These are phyloP conservation scores for Asteroscopus sphinx DNA, from an alignment of 2,888 invertebrate species.

Conservation along the genomic window DNA sequence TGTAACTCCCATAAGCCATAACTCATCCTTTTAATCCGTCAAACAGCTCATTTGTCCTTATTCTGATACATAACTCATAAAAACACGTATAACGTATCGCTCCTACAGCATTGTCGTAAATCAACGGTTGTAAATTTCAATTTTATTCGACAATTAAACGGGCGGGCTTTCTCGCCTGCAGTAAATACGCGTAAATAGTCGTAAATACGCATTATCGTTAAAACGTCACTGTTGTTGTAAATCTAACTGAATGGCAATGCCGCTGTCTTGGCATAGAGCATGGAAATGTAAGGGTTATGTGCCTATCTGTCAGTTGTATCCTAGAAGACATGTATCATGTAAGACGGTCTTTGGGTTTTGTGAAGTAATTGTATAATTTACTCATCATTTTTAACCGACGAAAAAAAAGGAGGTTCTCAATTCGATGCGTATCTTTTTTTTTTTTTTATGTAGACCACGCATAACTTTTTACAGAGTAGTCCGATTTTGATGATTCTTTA, in stretches of 20 bases:
- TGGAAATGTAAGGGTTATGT: constrained; percentile 17
- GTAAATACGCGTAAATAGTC: constrained; percentile 87
- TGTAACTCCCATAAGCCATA: constrained; percentile 2
- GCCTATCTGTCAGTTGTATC: constrained; percentile 34
- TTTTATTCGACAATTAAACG: constrained; percentile 90
- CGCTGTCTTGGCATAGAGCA: constrained; percentile 71
- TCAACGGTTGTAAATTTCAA: constrained; percentile 86
- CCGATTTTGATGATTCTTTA: too few species aligned
- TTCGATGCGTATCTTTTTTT: too few species aligned
- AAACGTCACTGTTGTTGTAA: constrained; percentile 86
- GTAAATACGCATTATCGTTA: constrained; percentile 90
- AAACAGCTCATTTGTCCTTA: constrained; percentile 50
- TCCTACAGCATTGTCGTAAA: constrained; percentile 71
- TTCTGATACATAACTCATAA: constrained; percentile 64
- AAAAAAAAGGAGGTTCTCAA: too few species aligned
- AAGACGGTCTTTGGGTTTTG: too few species aligned
- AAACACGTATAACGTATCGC: constrained; percentile 70
- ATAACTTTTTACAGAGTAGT: too few species aligned
- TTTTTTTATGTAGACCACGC: too few species aligned
- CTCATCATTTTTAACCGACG: too few species aligned
- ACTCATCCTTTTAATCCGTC: constrained; percentile 45
- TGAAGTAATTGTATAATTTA: too few species aligned
- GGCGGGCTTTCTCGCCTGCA: constrained; percentile 84
- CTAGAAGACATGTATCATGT: too few species aligned
- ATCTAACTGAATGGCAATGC: constrained; percentile 75